Conservation (phyloP, 2,888 invertebrate genomes). For the Embidobia sp. region DNA sequence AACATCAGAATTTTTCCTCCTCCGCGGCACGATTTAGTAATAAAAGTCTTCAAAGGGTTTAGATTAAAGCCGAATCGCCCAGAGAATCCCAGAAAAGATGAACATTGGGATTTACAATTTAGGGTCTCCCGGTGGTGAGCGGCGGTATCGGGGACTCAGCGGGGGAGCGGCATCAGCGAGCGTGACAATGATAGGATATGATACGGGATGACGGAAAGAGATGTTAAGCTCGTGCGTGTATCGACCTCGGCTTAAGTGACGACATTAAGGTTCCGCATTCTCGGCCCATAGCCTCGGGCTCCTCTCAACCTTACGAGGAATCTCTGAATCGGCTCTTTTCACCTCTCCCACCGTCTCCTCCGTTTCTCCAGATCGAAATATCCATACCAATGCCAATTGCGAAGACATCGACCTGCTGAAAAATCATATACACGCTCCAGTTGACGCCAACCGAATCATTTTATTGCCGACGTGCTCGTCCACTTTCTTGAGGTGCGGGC, state of each 20-base stretch:
- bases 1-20: not conserved
- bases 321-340: constrained; percentile 45
- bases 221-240: constrained; percentile 62
- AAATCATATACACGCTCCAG: no score
- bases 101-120: constrained; percentile 48
- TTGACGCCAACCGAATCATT: no score
- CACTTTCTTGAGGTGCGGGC: no score
- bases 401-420: constrained; percentile 17
- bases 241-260: constrained; percentile 79
- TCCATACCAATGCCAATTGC: constrained; percentile 17
- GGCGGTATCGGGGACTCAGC: constrained; percentile 38
- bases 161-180: constrained; percentile 57
- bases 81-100: constrained; percentile 39
- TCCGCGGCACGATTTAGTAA: not conserved
- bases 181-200: constrained; percentile 68
- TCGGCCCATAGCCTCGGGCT: constrained; percentile 55
- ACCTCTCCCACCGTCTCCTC: constrained; percentile 38
- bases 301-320: constrained; percentile 51
- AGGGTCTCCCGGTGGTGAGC: constrained; percentile 34
- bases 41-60: not conserved
- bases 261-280: constrained; percentile 77
- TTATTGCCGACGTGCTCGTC: no score
- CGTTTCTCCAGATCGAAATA: constrained; percentile 34
- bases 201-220: constrained; percentile 62
- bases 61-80: not conserved